Percentiles rank a stretch among this genome's conserved stretches.
Evolutionary conservation across 2,888 invertebrate species (phyloP).

Genomic region (Dugesia japonica): DNA sequence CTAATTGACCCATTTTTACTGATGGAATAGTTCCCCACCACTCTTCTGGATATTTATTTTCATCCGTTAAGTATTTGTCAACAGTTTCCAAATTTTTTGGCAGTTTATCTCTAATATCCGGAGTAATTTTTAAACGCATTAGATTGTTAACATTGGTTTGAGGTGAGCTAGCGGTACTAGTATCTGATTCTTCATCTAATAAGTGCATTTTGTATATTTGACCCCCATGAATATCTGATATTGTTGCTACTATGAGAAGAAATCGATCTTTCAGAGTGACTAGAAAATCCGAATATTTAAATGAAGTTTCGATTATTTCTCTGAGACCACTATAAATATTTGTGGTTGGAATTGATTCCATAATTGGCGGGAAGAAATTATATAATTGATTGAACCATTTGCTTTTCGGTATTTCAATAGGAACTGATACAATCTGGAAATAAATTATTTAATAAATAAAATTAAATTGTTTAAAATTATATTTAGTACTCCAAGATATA

Average conservation of each 20-base stretch:
- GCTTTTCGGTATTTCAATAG: background rate
- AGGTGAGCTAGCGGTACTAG: background rate
- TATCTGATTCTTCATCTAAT: background rate
- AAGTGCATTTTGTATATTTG: background rate
- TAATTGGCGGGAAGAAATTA: background rate
- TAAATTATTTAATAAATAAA: too few relatives aligned
- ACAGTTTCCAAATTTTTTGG: background rate
- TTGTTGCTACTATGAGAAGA: background rate
- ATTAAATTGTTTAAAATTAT: too few relatives aligned
- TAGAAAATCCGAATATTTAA: slow-evolving; percentile 1
- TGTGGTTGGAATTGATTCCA: background rate
- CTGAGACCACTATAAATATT: background rate
- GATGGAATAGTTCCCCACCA: background rate
- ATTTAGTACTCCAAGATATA: too few relatives aligned
- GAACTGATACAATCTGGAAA: background rate
- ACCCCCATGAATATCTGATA: background rate
- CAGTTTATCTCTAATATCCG: background rate
- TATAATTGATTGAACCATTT: slow-evolving; percentile 4
- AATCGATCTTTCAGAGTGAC: background rate
- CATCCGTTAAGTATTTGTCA: background rate
- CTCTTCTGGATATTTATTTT: background rate
- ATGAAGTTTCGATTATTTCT: background rate
- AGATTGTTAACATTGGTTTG: background rate
- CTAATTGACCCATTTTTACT: background rate
- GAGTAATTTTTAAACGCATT: background rate